Base-by-base conservation (phyloP, 2,888 invertebrate genomes). In the Punctoribates punctum region DNA sequence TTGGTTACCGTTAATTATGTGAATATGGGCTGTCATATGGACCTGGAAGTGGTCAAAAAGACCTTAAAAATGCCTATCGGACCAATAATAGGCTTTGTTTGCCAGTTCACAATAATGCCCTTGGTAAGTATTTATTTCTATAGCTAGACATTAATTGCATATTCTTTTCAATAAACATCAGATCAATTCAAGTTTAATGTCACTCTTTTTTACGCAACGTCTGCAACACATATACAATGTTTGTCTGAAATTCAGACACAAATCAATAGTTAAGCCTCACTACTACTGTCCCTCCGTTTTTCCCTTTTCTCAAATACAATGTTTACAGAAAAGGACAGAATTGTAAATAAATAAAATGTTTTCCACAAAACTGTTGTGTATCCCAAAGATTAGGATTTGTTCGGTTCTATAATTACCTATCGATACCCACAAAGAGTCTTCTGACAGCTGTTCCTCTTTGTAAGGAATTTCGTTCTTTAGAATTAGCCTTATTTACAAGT, bases 41-140 rank as follows among this genome's bases (percentile, higher is more conserved):
- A 86, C 67, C 73, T 85, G 29, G 46, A 78, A 1, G 80, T 83
- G 17, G 83, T 86, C 46, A 82, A 82, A 77, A 80, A 82, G 67
- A 84, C 85, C 0, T 78, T 87, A 8, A 83, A 81, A 79, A 84
- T 81, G 77, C 87, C 87, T 0, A 81, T 86, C 0, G 86, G 85
- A 13, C 87, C 86, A 0, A 80, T 82, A 3, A 85, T 86, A 27
- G 86, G 86, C 0, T 83, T 86, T 77, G 80, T 83, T 62, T 85
- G 85, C 38, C 87, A 87, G 80, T 87, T 86, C 80, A 75, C 85
- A 9, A 81, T 86, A 74, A 87, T 87, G 87, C 87, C 87, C 9
- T 73, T 86, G 83, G 86, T 86, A 82, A 82, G 83, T 67, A 6
- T n/a, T 67, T n/a, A 27, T 67, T 38, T 54, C 20, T 20, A 20